Evolutionary conservation across 2,888 invertebrate genomes (phyloP).

Genomic region (Pseudococcus viburni): DNA sequence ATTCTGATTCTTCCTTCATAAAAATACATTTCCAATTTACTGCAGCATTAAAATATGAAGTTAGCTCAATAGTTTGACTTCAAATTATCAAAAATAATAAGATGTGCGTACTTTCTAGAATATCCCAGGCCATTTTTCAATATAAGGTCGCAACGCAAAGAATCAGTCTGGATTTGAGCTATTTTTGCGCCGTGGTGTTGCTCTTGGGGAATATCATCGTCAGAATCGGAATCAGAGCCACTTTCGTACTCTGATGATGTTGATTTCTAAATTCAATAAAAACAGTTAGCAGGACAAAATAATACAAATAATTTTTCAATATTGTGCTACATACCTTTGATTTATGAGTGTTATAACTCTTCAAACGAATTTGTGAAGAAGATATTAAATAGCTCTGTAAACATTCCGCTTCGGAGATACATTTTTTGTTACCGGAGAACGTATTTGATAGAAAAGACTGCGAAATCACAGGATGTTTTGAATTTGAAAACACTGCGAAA

Average conservation of each 20-base stretch:
- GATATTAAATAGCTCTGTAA: neutral
- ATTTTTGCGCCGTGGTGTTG: conserved; percentile 70
- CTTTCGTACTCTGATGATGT: conserved; percentile 56
- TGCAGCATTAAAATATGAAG: conserved; percentile 70
- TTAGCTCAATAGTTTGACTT: neutral
- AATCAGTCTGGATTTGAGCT: conserved; percentile 77
- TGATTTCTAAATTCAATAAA: neutral
- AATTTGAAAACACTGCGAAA: neutral
- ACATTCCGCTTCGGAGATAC: neutral
- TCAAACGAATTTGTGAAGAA: neutral
- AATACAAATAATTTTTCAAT: neutral
- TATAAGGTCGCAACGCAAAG: conserved; percentile 80
- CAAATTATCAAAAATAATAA: conserved; percentile 47
- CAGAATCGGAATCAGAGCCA: conserved; percentile 74
- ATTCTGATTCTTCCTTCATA: conserved; percentile 86
- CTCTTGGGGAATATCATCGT: conserved; percentile 73
- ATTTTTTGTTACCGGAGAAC: neutral
- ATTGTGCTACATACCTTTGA: neutral
- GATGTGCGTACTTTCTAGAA: conserved; percentile 78
- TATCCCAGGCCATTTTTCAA: conserved; percentile 80
- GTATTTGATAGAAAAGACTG: neutral
- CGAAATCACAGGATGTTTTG: neutral
- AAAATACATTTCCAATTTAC: conserved; percentile 85
- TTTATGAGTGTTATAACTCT: neutral
- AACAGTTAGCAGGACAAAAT: neutral